phyloP scores from a whole-genome alignment of 2,113 vertebrate species.

The Anolis sagrei region DNA sequence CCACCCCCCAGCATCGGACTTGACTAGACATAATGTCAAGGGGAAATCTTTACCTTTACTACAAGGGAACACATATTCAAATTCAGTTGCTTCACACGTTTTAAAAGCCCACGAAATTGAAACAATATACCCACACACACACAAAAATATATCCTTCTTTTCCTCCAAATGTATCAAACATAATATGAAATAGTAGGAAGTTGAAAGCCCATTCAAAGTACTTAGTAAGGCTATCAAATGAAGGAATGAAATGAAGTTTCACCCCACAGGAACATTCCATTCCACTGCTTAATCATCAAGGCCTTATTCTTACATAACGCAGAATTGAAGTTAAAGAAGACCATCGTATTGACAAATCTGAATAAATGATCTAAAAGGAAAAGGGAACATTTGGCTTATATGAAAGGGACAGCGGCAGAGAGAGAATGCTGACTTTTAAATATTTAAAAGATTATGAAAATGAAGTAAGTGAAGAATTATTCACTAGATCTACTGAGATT shows the following conservation, averaged over 20 bases:
- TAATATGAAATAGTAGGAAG: neutral
- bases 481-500: neutral
- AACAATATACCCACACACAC: too few relatives aligned
- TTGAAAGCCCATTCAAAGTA: slow-evolving; percentile 31
- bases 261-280: slow-evolving; percentile 10
- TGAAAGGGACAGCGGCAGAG: neutral
- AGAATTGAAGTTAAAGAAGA: slow-evolving; percentile 37
- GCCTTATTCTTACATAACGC: neutral
- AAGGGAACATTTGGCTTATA: neutral
- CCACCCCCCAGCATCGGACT: too few relatives aligned
- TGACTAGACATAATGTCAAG: too few relatives aligned
- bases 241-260: slow-evolving; percentile 11
- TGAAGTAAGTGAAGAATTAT: neutral
- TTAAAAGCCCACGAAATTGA: slow-evolving; percentile 8
- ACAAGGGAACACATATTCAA: neutral
- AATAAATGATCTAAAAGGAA: neutral
- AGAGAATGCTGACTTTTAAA: neutral
- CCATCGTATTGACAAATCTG: neutral
- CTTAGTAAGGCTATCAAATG: neutral
- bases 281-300: slow-evolving; percentile 17
- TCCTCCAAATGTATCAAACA: neutral
- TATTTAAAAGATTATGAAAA: neutral
- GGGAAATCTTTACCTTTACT: too few relatives aligned
- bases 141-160: neutral
- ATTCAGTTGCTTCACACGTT: neutral